These are phyloP conservation scores for Peromyscus maniculatus DNA, from an alignment of 2,113 vertebrate genomes.

Conservation along the genomic window DNA sequence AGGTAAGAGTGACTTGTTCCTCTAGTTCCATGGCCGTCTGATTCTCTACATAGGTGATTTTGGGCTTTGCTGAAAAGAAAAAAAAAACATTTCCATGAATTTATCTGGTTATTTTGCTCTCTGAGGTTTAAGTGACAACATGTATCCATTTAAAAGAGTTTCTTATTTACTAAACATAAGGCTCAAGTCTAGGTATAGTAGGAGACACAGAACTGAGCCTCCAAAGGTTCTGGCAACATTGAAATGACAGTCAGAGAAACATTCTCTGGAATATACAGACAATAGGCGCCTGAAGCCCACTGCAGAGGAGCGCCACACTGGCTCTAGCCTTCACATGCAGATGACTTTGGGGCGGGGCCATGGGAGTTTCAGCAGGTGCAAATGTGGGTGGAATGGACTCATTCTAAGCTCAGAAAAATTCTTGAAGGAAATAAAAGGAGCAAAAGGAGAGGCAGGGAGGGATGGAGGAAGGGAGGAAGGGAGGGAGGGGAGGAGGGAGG, in stretches of 20 bases:
- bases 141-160: neutral
- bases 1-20: slow-evolving; percentile 96
- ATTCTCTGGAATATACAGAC: neutral
- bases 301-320: rapidly evolving
- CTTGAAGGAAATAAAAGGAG: neutral
- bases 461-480: neutral
- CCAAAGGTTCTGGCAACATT: neutral
- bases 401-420: neutral
- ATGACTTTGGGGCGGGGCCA: neutral
- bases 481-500: too few relatives aligned
- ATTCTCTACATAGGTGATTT: slow-evolving; percentile 97
- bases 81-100: slow-evolving; percentile 46
- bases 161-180: neutral
- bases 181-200: neutral
- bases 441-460: too few relatives aligned
- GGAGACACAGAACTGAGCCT: neutral
- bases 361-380: neutral
- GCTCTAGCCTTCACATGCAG: neutral
- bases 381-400: neutral
- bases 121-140: neutral
- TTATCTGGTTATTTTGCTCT: neutral
- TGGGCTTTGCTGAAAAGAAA: slow-evolving; percentile 93
- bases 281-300: rapidly evolving
- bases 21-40: slow-evolving; percentile 96
- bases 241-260: neutral